Evolutionary conservation across 2,888 invertebrate genomes (phyloP).

Genomic region (Mechanitis messenoides): DNA sequence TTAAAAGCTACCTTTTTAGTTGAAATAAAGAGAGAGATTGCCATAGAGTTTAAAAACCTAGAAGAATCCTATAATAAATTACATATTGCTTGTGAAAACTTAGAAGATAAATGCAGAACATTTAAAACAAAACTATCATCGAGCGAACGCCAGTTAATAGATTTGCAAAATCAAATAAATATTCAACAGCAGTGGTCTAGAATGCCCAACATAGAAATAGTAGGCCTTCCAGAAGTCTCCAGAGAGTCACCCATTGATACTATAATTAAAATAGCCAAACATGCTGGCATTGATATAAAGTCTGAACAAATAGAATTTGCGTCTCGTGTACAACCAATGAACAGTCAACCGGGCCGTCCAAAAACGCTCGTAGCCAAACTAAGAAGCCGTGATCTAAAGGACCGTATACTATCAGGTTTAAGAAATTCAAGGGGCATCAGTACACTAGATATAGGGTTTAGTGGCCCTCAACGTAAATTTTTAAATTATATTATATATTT

Average conservation of each 20-base stretch:
- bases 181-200: slow-evolving; percentile 13
- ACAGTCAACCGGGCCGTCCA: not conserved
- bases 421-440: no score
- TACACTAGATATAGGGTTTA: no score
- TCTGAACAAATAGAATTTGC: slow-evolving; percentile 12
- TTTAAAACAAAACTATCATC: no score
- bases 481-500: no score
- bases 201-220: slow-evolving; percentile 14
- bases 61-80: no score
- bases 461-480: no score
- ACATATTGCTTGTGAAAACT: no score
- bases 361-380: slow-evolving; percentile 6
- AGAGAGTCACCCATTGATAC: slow-evolving; percentile 7
- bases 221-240: slow-evolving; percentile 10
- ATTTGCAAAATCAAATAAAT: slow-evolving; percentile 3
- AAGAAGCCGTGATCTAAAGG: slow-evolving; percentile 7
- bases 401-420: slow-evolving; percentile 8
- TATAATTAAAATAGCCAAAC: slow-evolving; percentile 4
- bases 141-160: no score
- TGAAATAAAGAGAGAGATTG: no score
- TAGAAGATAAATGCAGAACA: no score
- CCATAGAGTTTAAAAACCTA: no score
- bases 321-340: slow-evolving; percentile 10
- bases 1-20: no score
- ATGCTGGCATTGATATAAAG: slow-evolving; percentile 7